phyloP scores from a whole-genome alignment of 2,797 vertebrate genomes.

The Peromyscus nudipes region DNA sequence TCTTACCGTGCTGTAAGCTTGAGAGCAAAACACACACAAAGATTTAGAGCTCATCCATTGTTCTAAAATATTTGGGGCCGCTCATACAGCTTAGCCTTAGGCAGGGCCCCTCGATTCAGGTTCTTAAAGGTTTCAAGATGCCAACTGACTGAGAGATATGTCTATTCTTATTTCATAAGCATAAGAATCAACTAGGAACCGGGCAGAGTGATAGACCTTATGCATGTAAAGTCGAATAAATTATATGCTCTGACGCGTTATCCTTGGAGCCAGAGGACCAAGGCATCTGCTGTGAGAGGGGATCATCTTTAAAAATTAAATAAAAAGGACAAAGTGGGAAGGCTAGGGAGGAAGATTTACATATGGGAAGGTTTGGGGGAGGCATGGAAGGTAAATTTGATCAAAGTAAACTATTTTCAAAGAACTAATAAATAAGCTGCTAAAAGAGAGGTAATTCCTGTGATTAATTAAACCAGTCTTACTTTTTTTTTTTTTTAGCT shows the following conservation, averaged over 20 bases:
- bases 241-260: neutral
- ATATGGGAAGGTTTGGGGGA: no score
- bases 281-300: neutral
- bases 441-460: neutral
- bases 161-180: neutral
- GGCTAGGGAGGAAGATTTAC: neutral
- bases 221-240: neutral
- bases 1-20: constrained; percentile 52
- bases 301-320: neutral
- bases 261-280: neutral
- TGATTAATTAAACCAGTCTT: neutral
- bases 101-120: neutral
- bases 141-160: neutral
- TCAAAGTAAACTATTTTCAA: neutral
- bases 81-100: neutral
- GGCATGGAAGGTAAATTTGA: neutral
- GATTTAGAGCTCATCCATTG: constrained; percentile 66
- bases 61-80: constrained; percentile 4
- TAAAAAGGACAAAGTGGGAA: no score
- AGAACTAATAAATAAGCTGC: neutral
- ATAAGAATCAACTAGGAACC: neutral
- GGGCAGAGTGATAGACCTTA: rapidly evolving
- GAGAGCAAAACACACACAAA: neutral
- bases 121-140: neutral
- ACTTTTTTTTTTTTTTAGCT: neutral